A percentile compares a stretch with the other conserved stretches of the same genome.
These are phyloP conservation scores for Eublepharis macularius DNA, from an alignment of 2,113 vertebrate species.

Conservation along the genomic window DNA sequence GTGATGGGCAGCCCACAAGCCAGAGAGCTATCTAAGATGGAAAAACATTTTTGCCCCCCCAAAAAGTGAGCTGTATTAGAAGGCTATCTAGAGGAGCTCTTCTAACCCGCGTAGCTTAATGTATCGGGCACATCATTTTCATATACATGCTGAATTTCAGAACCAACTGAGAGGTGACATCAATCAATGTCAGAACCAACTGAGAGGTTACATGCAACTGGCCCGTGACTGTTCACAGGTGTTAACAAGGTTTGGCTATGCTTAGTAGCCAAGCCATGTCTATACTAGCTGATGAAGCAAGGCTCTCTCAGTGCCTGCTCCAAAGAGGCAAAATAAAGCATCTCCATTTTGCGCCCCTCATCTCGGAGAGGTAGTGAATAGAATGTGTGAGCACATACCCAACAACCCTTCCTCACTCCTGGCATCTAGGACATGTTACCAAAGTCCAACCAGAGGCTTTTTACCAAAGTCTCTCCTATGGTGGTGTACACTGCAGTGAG, in stretches of 20 bases:
- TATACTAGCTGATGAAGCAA: neutral
- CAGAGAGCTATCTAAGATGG: neutral
- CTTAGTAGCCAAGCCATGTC: neutral
- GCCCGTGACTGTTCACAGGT: too few relatives aligned
- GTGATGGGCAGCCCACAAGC: conserved; percentile 13
- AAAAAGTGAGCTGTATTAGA: neutral
- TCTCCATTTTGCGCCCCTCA: too few relatives aligned
- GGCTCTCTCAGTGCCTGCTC: neutral
- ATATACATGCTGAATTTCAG: neutral
- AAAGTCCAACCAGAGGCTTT: too few relatives aligned
- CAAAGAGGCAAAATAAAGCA: neutral
- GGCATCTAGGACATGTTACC: too few relatives aligned
- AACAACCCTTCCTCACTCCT: too few relatives aligned
- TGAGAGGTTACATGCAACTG: too few relatives aligned
- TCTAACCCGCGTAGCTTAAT: neutral
- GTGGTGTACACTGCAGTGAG: too few relatives aligned
- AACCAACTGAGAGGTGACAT: neutral
- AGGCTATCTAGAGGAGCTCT: neutral
- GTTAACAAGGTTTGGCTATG: neutral
- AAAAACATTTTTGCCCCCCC: neutral
- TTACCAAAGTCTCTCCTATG: too few relatives aligned
- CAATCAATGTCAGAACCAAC: too few relatives aligned
- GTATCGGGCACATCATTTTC: neutral
- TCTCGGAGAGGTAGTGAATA: too few relatives aligned
- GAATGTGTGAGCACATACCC: too few relatives aligned